These are phyloP conservation scores for Chaetodon auriga DNA, from an alignment of 2,113 vertebrate genomes.

Conservation along the genomic window DNA sequence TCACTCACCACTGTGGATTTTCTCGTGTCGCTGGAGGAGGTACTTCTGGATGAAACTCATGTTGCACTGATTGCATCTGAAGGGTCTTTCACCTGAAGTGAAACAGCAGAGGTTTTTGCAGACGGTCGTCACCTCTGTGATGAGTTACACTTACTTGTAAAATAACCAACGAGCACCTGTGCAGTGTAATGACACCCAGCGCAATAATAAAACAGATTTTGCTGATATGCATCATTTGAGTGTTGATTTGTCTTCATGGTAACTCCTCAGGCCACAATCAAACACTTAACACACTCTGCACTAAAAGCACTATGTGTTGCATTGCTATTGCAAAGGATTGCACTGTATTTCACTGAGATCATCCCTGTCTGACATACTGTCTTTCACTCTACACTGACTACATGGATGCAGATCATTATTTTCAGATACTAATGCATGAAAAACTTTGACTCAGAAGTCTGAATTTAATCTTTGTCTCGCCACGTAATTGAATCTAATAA, in stretches of 20 bases:
- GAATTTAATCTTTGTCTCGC: no score
- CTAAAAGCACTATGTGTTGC: neutral
- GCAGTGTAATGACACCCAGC: neutral
- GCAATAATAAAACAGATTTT: neutral
- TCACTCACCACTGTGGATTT: conserved; percentile 93
- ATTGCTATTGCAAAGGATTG: neutral
- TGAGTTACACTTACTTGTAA: neutral
- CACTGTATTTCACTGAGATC: neutral
- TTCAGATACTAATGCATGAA: neutral
- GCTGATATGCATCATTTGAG: neutral
- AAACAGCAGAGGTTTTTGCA: neutral
- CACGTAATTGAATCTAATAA: no score
- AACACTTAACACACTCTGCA: neutral
- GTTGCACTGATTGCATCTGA: conserved; percentile 98
- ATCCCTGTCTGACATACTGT: no score
- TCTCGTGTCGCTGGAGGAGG: conserved; percentile 96
- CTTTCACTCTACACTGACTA: neutral
- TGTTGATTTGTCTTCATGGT: neutral
- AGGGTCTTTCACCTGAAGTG: conserved; percentile 91
- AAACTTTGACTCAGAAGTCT: neutral
- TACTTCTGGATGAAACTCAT: conserved; percentile 99
- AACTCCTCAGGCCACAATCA: neutral
- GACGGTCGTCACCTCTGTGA: neutral
- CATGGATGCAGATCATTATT: neutral
- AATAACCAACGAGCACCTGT: neutral